Evolutionary conservation across 1,140 invertebrate genomes (phyloP).

Genomic region (Pseudomyrmex dendroicus): DNA sequence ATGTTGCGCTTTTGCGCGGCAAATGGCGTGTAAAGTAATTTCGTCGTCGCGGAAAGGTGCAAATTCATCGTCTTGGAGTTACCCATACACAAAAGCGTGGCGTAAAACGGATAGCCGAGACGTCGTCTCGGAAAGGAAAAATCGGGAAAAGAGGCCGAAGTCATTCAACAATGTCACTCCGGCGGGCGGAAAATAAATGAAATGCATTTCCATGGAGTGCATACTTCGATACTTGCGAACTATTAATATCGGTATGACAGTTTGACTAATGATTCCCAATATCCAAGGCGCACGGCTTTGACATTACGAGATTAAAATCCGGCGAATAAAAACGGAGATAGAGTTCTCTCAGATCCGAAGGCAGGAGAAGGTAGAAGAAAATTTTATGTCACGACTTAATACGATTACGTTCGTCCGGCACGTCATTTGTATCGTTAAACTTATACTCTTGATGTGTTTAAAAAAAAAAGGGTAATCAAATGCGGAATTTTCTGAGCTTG

Average conservation of each 20-base stretch:
- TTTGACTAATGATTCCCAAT: slow-evolving; percentile 84
- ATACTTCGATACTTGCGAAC: slow-evolving; percentile 82
- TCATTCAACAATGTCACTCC: slow-evolving; percentile 84
- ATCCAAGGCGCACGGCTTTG: slow-evolving; percentile 79
- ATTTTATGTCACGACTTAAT: slow-evolving; percentile 62
- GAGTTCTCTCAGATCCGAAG: slow-evolving; percentile 21
- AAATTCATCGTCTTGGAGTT: slow-evolving; percentile 40
- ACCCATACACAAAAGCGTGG: neutral
- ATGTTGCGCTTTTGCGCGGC: neutral
- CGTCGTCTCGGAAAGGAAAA: slow-evolving; percentile 64
- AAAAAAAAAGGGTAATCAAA: slow-evolving; percentile 27
- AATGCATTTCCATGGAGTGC: slow-evolving; percentile 84
- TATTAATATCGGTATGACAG: slow-evolving; percentile 85
- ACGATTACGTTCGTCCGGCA: slow-evolving; percentile 66
- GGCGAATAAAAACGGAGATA: slow-evolving; percentile 69
- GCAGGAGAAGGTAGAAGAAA: slow-evolving; percentile 58
- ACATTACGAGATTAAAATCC: slow-evolving; percentile 85
- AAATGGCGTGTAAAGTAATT: slow-evolving; percentile 23
- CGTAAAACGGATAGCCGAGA: slow-evolving; percentile 49
- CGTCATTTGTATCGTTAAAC: slow-evolving; percentile 77
- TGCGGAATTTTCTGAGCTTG: slow-evolving; percentile 10
- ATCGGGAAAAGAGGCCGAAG: slow-evolving; percentile 74
- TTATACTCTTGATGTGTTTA: neutral
- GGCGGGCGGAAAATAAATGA: slow-evolving; percentile 80
- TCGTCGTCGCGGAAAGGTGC: slow-evolving; percentile 5